phyloP scores from a whole-genome alignment of 1,140 invertebrate genomes.

The Drosophila arizonae region DNA sequence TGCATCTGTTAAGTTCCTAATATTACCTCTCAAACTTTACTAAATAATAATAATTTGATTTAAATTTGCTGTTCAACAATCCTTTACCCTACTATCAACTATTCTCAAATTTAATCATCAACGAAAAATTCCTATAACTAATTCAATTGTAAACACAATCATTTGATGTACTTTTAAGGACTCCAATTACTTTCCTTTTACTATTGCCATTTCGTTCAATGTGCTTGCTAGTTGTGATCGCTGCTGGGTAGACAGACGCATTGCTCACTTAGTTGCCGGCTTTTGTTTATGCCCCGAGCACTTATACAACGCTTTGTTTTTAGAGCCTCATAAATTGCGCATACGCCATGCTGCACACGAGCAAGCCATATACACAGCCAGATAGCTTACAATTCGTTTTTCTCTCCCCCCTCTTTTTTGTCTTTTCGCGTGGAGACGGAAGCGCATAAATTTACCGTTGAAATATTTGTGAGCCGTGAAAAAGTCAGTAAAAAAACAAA shows the following conservation, averaged over 20 bases:
- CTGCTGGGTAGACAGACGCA: background rate
- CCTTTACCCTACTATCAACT: too few species aligned
- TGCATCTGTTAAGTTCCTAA: too few species aligned
- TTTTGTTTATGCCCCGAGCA: conserved; percentile 35
- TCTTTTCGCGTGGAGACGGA: conserved; percentile 28
- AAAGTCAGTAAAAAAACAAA: conserved; percentile 16
- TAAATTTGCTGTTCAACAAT: too few species aligned
- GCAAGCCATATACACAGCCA: conserved; percentile 17
- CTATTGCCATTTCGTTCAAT: too few species aligned
- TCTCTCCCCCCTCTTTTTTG: conserved; percentile 5
- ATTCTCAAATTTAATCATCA: too few species aligned
- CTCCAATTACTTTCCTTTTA: too few species aligned
- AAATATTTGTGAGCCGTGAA: conserved; percentile 72
- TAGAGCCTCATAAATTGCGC: conserved; percentile 75
- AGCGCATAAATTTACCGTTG: conserved; percentile 73
- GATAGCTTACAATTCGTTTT: conserved; percentile 25
- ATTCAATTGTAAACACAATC: too few species aligned
- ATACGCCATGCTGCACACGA: conserved; percentile 67
- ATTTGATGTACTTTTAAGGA: too few species aligned
- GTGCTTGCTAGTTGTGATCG: background rate
- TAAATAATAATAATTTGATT: too few species aligned
- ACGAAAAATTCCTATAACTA: too few species aligned
- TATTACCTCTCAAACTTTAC: too few species aligned
- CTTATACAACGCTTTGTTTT: conserved; percentile 63
- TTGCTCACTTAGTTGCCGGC: conserved; percentile 42